Evolutionary conservation across 2,113 vertebrate species (phyloP).

Genomic region (Salvelinus namaycush): DNA sequence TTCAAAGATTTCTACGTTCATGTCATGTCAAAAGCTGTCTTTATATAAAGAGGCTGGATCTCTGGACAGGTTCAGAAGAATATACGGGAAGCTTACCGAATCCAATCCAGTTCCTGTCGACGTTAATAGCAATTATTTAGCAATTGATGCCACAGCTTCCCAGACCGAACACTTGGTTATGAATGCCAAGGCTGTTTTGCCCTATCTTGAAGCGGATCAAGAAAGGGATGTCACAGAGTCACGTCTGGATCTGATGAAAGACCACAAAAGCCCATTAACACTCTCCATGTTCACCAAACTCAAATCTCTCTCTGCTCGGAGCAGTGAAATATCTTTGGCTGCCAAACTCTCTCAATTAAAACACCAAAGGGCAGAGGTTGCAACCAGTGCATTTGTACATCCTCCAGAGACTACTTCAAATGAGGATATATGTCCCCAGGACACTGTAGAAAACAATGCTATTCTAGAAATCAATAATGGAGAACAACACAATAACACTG

Average conservation of each 20-base stretch:
- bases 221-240: not conserved
- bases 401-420: conserved; percentile 23
- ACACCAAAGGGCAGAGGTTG: conserved; percentile 44
- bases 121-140: not conserved
- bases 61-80: conserved; percentile 87
- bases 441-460: not conserved
- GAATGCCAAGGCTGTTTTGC: not conserved
- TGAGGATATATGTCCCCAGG: not conserved
- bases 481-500: conserved; percentile 1
- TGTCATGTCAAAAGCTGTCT: conserved; percentile 60
- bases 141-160: not conserved
- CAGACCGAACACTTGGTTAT: not conserved
- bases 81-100: conserved; percentile 68
- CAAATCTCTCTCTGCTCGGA: conserved; percentile 34
- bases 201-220: conserved; percentile 12
- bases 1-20: conserved; percentile 52
- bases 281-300: conserved; percentile 50
- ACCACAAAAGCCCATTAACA: conserved; percentile 32
- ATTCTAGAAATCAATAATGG: conserved; percentile 20
- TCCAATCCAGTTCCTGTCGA: conserved; percentile 10
- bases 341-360: conserved; percentile 84
- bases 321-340: conserved; percentile 74
- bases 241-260: not conserved
- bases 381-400: conserved; percentile 4
- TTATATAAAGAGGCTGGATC: conserved; percentile 75